Evolutionary conservation across 2,797 vertebrate genomes (phyloP).

Genomic region (Anguilla marmorata): DNA sequence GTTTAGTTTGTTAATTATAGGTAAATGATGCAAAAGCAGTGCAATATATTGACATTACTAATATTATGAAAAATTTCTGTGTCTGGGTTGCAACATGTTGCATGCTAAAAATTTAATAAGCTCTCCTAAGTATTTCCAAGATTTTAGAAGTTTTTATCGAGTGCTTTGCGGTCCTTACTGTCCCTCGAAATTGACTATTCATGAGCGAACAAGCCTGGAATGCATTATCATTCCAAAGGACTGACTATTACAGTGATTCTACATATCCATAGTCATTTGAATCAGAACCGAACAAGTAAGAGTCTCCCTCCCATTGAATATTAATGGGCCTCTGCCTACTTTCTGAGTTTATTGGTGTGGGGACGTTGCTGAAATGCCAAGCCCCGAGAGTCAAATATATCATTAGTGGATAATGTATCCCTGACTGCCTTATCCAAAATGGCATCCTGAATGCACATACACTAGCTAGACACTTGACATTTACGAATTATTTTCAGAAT

Average conservation of each 20-base stretch:
- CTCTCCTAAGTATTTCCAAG: neutral
- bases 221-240: conserved; percentile 12
- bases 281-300: neutral
- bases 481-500: neutral
- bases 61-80: neutral
- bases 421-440: neutral
- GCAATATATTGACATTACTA: neutral
- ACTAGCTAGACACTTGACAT: neutral
- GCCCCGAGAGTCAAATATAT: neutral
- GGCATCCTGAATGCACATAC: neutral
- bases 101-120: neutral
- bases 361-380: neutral
- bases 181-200: neutral
- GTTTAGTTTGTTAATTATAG: neutral
- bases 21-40: neutral
- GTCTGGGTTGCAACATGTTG: neutral
- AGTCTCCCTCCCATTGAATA: neutral
- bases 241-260: neutral
- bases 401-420: conserved; percentile 8
- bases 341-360: neutral
- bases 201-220: neutral
- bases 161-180: neutral
- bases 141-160: neutral
- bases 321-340: neutral
- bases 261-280: neutral